Conservation (phyloP, 2,113 vertebrate genomes). For the Salvelinus sp. region DNA sequence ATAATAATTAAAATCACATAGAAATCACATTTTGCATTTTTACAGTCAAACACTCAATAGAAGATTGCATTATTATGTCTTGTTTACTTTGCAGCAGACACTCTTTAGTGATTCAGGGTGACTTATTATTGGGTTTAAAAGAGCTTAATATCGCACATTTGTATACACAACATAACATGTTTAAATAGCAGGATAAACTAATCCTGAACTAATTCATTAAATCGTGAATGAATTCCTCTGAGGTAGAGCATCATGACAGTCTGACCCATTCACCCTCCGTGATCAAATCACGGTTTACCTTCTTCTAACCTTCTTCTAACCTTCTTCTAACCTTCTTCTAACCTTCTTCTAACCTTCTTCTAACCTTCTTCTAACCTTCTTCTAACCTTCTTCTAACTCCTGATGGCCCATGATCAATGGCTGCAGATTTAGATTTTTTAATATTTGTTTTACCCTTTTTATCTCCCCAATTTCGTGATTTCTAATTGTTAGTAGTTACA, state of each 20-base stretch:
- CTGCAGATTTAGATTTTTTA: too few species aligned
- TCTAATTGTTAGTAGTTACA: too few species aligned
- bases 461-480: too few species aligned
- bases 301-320: too few species aligned
- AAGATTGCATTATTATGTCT: neutral
- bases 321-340: too few species aligned
- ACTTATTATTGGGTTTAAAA: constrained; percentile 15
- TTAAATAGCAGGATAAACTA: neutral
- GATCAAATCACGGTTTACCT: neutral
- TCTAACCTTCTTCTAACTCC: neutral
- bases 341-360: too few species aligned
- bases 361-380: too few species aligned
- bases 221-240: too few species aligned
- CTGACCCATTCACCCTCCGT: constrained; percentile 6
- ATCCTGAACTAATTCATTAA: constrained; percentile 11
- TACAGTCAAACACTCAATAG: neutral
- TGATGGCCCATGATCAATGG: constrained; percentile 8
- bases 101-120: neutral
- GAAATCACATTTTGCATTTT: too few species aligned
- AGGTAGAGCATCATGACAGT: neutral
- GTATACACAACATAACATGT: neutral
- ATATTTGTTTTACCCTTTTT: too few species aligned
- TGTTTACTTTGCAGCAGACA: neutral
- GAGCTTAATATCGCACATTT: constrained; percentile 5
- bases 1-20: too few species aligned